Percentiles rank a stretch among this genome's conserved stretches.
phyloP scores from a whole-genome alignment of 2,113 vertebrate genomes.

The Ondatra zibethicus region DNA sequence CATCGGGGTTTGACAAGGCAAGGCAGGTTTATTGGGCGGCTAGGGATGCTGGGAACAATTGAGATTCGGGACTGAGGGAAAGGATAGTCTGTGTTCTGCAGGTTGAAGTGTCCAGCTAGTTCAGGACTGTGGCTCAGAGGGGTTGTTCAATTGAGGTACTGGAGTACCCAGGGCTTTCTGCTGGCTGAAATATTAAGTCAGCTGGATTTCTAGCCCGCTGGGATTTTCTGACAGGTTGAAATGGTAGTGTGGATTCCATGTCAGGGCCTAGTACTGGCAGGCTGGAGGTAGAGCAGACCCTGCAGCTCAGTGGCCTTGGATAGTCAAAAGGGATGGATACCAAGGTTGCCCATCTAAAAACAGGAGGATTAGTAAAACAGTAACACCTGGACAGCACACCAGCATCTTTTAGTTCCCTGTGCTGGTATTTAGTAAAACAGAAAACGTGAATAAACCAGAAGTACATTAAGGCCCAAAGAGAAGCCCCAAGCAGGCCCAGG shows the following conservation, averaged over 20 bases:
- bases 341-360: neutral
- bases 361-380: neutral
- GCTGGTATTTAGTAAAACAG: constrained; percentile 3
- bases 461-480: neutral
- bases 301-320: neutral
- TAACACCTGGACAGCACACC: neutral
- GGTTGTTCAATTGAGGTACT: neutral
- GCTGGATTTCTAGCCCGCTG: neutral
- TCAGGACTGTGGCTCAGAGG: neutral
- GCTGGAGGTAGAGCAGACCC: neutral
- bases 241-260: too few relatives aligned
- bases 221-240: neutral
- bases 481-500: neutral
- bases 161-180: neutral
- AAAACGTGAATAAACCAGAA: neutral
- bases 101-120: neutral
- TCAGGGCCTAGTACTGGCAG: neutral
- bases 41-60: rapidly evolving
- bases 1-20: neutral
- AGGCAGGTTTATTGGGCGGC: neutral
- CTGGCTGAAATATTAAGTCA: rapidly evolving
- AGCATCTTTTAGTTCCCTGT: neutral
- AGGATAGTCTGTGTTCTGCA: neutral
- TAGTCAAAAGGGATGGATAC: neutral
- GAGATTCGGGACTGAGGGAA: neutral